Conservation (phyloP, 2,113 vertebrate genomes). For the Bos taurus region ARS-UCD2.0 NC_037339.1:83627001-83627500, state of each 20-base stretch:
- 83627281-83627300: neutral
- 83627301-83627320: neutral
- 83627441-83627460: neutral
- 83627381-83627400: neutral
- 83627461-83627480: neutral
- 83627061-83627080: too few species aligned
- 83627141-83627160: too few species aligned
- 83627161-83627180: neutral
- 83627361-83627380: neutral
- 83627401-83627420: neutral
- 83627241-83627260: neutral
- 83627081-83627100: too few species aligned
- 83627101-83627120: too few species aligned
- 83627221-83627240: neutral
- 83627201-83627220: neutral
- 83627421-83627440: neutral
- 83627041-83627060: accelerated
- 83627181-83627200: neutral
- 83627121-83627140: too few species aligned
- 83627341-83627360: neutral
- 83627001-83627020: too few species aligned
- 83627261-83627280: neutral
- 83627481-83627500: neutral
- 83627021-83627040: accelerated
- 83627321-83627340: neutral